Base-by-base conservation (phyloP, 2,888 invertebrate genomes). In the Amaurobius ferox region DNA sequence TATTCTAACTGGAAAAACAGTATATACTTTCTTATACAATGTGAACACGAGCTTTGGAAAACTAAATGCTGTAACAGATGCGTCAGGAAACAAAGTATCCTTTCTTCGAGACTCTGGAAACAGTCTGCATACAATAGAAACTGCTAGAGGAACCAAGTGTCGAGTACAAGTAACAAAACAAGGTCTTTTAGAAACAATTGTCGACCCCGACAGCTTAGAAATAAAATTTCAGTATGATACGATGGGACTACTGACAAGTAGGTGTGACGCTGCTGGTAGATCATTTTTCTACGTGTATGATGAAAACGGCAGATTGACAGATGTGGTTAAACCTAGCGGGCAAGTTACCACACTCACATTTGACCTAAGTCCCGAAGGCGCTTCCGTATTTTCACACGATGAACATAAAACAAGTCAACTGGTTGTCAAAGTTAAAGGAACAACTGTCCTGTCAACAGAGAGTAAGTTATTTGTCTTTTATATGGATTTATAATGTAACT, bases 11-110 rank as follows among this genome's bases (percentile, higher is more conserved):
- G 97, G 97, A 0, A 97, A 97, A 91, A 96, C 95, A 1, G 95
- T 96, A 89, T 98, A 98, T 91, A 94, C 96, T 1, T 99, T 98
- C 91, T 95, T 97, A 0, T 99, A 99, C 92, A 98, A 97, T 89
- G 97, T 98, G 0, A 98, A 98, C 91, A 98, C 98, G 0, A 97
- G 97, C 90, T 98, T 97, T 90, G 98, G 98, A 0, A 97, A 97
- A 91, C 93, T 99, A 26, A 96, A 96, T 90, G 96, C 96, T 0
- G 97, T 99, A 0, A 97, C 97, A 0, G 98, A 98, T 90, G 95
- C 97, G 0, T 96, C 97, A 3, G 97, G 97, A 70, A 89, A 92
- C 62, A 91, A 91, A 86, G 90, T 93, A 40, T 90, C 90, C 78
- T 91, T 93, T 79, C 90, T 91, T 16, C 89, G 93, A 28, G 92